A percentile compares a stretch with the other conserved stretches of the same genome.
Conservation (phyloP, 2,888 invertebrate species). For the Macrophya annulata region DNA sequence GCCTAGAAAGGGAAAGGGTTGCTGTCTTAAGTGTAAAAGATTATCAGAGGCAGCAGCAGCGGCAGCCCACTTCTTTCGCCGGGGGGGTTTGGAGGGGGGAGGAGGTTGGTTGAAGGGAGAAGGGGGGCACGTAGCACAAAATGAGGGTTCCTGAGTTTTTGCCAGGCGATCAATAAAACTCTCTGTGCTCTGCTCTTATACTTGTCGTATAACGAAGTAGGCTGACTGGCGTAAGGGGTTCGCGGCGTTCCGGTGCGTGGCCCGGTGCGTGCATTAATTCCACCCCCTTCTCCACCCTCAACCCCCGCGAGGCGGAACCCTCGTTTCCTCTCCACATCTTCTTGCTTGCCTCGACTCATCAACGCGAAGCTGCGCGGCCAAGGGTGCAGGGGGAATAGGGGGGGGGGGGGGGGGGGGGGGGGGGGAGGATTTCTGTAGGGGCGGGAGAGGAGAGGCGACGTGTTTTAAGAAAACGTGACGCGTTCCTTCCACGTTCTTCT, state of each 20-base stretch:
- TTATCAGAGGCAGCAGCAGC: conserved; percentile 69
- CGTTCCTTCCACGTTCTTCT: conserved; percentile 56
- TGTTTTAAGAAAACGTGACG: conserved; percentile 68
- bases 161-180: conserved; percentile 80
- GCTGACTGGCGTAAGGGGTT: conserved; percentile 57
- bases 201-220: conserved; percentile 76
- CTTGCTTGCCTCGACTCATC: conserved; percentile 74
- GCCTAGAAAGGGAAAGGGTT: conserved; percentile 68
- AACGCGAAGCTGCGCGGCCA: conserved; percentile 65
- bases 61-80: conserved; percentile 74
- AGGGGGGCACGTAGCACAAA: conserved; percentile 78
- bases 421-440: conserved; percentile 60
- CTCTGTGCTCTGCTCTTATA: conserved; percentile 78
- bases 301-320: conserved; percentile 60
- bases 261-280: conserved; percentile 78
- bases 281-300: conserved; percentile 68
- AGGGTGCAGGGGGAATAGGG: conserved; percentile 23
- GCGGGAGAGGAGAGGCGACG: conserved; percentile 57
- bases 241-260: conserved; percentile 74
- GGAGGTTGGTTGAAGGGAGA: conserved; percentile 60
- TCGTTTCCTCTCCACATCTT: conserved; percentile 69
- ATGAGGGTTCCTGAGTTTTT: conserved; percentile 80
- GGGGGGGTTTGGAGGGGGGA: conserved; percentile 53
- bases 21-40: conserved; percentile 75
- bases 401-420: conserved; percentile 57